A percentile compares a stretch with the other conserved stretches of the same genome.
Conservation (phyloP, 2,797 vertebrate species). For the Ceryle rudis region DNA sequence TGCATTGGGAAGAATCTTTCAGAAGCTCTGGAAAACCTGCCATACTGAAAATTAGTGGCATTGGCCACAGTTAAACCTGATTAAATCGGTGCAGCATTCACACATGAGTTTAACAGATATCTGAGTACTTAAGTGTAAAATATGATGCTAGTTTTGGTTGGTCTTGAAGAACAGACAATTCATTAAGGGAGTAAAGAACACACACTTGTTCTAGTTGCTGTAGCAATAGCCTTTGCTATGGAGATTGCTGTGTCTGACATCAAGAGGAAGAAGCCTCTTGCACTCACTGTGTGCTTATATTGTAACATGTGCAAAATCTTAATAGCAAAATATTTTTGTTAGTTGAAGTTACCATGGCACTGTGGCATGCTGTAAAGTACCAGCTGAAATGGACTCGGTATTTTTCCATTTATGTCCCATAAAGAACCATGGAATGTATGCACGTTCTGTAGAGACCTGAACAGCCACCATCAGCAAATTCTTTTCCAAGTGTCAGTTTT, state of each 20-base stretch:
- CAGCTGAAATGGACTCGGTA: background rate
- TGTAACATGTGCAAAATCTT: background rate
- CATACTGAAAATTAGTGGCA: background rate
- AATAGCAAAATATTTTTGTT: background rate
- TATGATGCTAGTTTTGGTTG: background rate
- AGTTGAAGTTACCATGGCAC: background rate
- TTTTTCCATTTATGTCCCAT: background rate
- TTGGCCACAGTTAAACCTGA: background rate
- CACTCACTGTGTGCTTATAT: background rate
- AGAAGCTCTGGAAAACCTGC: background rate
- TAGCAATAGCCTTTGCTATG: background rate
- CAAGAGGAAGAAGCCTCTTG: background rate
- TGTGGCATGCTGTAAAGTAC: background rate
- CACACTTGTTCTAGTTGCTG: background rate
- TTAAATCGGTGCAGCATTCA: background rate
- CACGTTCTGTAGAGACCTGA: background rate
- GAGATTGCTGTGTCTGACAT: background rate
- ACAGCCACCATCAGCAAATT: rapidly evolving
- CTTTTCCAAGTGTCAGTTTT: background rate
- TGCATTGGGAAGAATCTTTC: background rate
- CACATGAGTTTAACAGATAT: background rate
- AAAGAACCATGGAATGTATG: background rate
- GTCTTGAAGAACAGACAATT: background rate
- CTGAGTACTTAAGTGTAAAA: background rate
- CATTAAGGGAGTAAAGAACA: background rate